phyloP scores from a whole-genome alignment of 2,888 invertebrate species.

The Scaptodrosophila latifasciaeformis region DNA sequence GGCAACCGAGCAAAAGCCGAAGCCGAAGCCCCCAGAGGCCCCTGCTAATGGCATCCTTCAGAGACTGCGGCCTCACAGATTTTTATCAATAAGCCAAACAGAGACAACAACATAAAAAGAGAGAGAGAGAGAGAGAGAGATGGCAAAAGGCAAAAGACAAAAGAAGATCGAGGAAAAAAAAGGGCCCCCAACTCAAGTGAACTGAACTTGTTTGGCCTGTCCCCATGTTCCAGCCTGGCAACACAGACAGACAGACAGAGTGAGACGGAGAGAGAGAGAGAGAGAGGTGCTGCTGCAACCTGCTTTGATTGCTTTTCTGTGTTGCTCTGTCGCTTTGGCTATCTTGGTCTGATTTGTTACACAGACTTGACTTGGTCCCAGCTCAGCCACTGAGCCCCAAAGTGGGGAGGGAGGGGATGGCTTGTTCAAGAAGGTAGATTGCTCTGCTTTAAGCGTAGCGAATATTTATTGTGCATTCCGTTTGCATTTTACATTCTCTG shows the following conservation, averaged over 20 bases:
- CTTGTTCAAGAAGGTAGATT: too few species aligned
- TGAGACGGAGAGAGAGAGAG: too few species aligned
- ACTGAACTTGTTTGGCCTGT: slow-evolving; percentile 45
- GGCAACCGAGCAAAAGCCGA: too few species aligned
- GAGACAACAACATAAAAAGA: too few species aligned
- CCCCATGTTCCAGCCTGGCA: slow-evolving; percentile 3
- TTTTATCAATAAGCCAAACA: slow-evolving; percentile 1
- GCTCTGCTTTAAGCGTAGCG: slow-evolving; percentile 52
- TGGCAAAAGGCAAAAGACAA: too few species aligned
- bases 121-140: too few species aligned
- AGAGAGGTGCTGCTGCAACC: slow-evolving; percentile 50
- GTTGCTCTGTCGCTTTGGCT: slow-evolving; percentile 23
- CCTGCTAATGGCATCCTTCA: slow-evolving; percentile 2
- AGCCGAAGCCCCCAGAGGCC: too few species aligned
- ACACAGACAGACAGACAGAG: too few species aligned
- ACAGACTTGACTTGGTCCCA: slow-evolving; percentile 8
- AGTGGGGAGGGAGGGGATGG: too few species aligned
- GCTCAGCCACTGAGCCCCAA: too few species aligned
- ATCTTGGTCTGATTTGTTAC: neutral
- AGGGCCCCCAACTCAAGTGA: slow-evolving; percentile 11
- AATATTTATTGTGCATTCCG: slow-evolving; percentile 70
- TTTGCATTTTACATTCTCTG: slow-evolving; percentile 62
- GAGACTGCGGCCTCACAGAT: neutral
- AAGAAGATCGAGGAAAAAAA: neutral
- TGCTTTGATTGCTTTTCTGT: slow-evolving; percentile 64